Base-by-base conservation (phyloP, 1,140 invertebrate genomes). In the Camponotus pennsylvanicus region DNA sequence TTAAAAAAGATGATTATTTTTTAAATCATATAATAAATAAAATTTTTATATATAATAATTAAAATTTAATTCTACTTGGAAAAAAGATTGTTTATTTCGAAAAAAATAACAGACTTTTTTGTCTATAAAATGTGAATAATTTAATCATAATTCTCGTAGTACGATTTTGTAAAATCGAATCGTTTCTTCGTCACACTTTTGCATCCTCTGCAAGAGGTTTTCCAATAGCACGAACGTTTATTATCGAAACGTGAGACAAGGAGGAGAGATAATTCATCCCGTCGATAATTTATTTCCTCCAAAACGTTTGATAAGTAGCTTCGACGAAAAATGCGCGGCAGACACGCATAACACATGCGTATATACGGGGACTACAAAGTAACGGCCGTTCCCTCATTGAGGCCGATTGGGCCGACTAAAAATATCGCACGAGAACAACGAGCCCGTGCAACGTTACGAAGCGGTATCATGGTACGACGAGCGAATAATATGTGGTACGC, bases 361-460 rank as follows among this genome's bases (percentile, higher is more conserved):
- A 42, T 75, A 15, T 73, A 73, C 37, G 11, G 57, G 40, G 45
- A 18, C 27, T 40, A 52, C 11, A 55, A 71, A 71, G 40, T 69
- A 64, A 21, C 49, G 42, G 57, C 11, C 45, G 61, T 71, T 32
- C 59, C 80, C 69, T 83, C 78, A 64, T 84, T 78, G 55, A 59
- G 66, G 66, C 64, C 79, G 86, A 70, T 88, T 71, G 71, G 66
- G 59, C 55, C 59, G 66, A 88, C 86, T 89, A 89, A 89, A 88
- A 89, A 89, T 89, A 89, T 79, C 87, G 52, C 34, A 66, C 21
- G 45, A 49, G 34, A 63, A 63, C 83, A 87, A 52, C 79, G 66
- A 85, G 69, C 40, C 11, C 15, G n/a, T 32, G 63, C 21, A 73
- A 61, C 18, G n/a, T 34, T 15, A 66, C 21, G 32, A 42, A 21